Evolutionary conservation across 2,888 invertebrate species (phyloP).

Genomic region (Cataglyphis altisquamis): DNA sequence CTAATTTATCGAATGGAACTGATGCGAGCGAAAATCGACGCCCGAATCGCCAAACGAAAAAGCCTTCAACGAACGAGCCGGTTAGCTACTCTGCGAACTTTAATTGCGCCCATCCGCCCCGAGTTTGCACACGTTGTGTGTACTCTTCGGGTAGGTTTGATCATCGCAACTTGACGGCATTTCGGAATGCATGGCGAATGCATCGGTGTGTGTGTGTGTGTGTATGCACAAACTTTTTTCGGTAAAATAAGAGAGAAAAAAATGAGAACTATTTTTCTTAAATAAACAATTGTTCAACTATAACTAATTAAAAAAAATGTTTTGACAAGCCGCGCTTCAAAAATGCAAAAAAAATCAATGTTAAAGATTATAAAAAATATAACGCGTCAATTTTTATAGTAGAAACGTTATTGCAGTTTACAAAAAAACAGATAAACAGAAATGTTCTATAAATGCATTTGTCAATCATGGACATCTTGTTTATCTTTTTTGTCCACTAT

Average conservation of each 20-base stretch:
- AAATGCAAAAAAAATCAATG: background rate
- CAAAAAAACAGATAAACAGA: background rate
- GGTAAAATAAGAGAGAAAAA: background rate
- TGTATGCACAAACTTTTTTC: background rate
- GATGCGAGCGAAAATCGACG: slow-evolving; percentile 58
- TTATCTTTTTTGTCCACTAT: slow-evolving; percentile 5
- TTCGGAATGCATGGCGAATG: background rate
- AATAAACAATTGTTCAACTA: background rate
- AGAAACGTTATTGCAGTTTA: background rate
- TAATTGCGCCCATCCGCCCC: slow-evolving; percentile 41
- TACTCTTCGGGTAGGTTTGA: slow-evolving; percentile 29
- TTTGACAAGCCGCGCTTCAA: background rate
- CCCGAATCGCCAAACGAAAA: slow-evolving; percentile 44
- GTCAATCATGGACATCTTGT: slow-evolving; percentile 11
- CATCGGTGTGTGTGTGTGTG: background rate
- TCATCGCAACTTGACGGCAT: slow-evolving; percentile 34
- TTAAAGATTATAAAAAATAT: background rate
- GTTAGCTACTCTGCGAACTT: slow-evolving; percentile 52
- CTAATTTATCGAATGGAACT: slow-evolving; percentile 72
- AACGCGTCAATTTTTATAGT: background rate
- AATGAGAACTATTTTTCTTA: background rate
- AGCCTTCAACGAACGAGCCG: slow-evolving; percentile 46
- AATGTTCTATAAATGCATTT: background rate
- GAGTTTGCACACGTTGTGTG: slow-evolving; percentile 45
- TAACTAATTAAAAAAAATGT: background rate